Conservation (phyloP, 2,113 vertebrate genomes). For the Elephantulus edwardii region DNA sequence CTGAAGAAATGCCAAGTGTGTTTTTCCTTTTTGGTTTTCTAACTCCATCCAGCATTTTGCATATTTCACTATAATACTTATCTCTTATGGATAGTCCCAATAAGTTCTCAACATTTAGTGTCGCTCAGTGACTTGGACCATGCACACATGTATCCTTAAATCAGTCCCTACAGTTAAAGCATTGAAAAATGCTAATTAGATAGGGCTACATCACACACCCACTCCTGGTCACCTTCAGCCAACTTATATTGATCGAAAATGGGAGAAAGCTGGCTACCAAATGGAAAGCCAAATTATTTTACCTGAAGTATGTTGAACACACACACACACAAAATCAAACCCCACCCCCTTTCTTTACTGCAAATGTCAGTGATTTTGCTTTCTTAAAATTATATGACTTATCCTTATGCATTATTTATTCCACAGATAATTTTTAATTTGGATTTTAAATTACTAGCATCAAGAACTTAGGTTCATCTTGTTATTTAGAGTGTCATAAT, state of each 20-base stretch:
- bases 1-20: too few relatives aligned
- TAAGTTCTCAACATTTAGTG: neutral
- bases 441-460: neutral
- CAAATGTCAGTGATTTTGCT: neutral
- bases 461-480: neutral
- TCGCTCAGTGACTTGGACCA: neutral
- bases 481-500: conserved; percentile 16
- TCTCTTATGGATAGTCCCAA: neutral
- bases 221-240: neutral
- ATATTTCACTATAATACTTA: too few relatives aligned
- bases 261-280: neutral
- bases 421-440: neutral
- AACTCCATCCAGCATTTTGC: too few relatives aligned
- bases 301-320: neutral
- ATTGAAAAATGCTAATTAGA: neutral
- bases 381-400: neutral
- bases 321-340: too few relatives aligned
- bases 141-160: neutral
- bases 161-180: neutral
- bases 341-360: too few relatives aligned
- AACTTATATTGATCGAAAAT: neutral
- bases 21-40: too few relatives aligned
- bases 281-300: neutral
- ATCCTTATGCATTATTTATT: neutral
- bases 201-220: neutral